Evolutionary conservation across 2,113 vertebrate genomes (phyloP), one percentile per base, ranked within the genome.

Genomic region (Vulpes ferrilata): DNA sequence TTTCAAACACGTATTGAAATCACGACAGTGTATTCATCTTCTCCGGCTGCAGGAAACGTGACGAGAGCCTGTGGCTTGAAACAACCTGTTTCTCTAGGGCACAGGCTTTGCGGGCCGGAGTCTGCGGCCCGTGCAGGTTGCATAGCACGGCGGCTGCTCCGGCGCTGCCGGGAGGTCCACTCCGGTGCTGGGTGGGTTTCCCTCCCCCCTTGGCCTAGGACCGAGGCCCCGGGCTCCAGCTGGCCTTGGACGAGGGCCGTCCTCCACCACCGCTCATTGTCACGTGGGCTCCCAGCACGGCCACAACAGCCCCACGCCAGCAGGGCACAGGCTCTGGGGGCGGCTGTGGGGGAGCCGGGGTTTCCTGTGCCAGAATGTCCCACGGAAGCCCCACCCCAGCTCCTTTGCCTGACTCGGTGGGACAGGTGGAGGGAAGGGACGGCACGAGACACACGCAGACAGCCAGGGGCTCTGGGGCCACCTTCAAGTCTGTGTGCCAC

Each of bases 281-380:
- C 27, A 4, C 2, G 0, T 13, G 32, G 1, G 11, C 23, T 78
- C 32, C 22, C 60, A 17, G 3, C 10, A 0, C 2, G 15, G 11
- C 1, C 1, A 6, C 1, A 1, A 2, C 1, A 12, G 32, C 38
- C 22, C 67, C 38, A 30, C 9, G 62, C 30, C 64, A 60, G 53
- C 4, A 0, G 48, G 62, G 4, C 3, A 4, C 2, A 15, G 48
- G 3, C 13, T 53, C 51, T 13, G 8, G 20, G 13, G 16, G 16
- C 27, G 22, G 15, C 20, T n/a, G n/a, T 17, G 25, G 0, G 0
- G 16, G 2, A 22, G 17, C 30, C 20, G 7, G 62, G 11, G 12
- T 5, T 32, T 35, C 9, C 27, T 0, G 17, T 11, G 13, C 0
- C 0, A 0, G 7, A 10, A 15, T 5, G 3, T 7, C 0, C 19